phyloP scores from a whole-genome alignment of 2,888 invertebrate genomes.

The Tribolium freemani region DNA sequence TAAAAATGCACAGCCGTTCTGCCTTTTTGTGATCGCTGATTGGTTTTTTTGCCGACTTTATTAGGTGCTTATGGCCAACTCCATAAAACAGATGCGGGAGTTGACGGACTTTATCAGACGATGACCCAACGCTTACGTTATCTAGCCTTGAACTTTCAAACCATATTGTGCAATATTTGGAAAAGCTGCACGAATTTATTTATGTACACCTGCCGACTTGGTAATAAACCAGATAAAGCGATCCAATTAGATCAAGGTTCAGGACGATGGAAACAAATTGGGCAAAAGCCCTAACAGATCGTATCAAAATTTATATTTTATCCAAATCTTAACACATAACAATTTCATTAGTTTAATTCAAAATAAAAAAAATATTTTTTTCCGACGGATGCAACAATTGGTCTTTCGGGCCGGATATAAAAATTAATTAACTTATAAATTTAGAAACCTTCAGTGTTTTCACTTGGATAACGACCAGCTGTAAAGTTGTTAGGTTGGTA shows the following conservation, averaged over 20 bases:
- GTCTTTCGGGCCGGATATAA: too few relatives aligned
- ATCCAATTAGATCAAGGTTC: slow-evolving; percentile 23
- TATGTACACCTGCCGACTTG: slow-evolving; percentile 24
- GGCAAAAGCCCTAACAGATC: too few relatives aligned
- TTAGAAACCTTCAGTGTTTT: too few relatives aligned
- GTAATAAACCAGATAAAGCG: slow-evolving; percentile 31
- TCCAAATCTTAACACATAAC: too few relatives aligned
- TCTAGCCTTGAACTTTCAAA: slow-evolving; percentile 13
- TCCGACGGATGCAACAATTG: too few relatives aligned
- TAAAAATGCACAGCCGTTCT: slow-evolving; percentile 46
- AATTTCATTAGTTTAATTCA: too few relatives aligned
- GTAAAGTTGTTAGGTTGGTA: too few relatives aligned
- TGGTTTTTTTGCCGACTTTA: slow-evolving; percentile 43
- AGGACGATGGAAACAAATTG: too few relatives aligned
- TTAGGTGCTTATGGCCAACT: slow-evolving; percentile 42
- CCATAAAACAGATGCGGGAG: slow-evolving; percentile 20
- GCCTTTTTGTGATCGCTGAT: slow-evolving; percentile 43
- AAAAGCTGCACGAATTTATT: slow-evolving; percentile 9
- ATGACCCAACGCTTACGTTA: neutral
- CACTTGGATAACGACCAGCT: too few relatives aligned
- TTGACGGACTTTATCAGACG: neutral
- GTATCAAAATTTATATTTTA: neutral
- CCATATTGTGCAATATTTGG: neutral
- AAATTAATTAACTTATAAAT: too few relatives aligned
- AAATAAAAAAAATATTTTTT: too few relatives aligned